phyloP scores from a whole-genome alignment of 2,797 vertebrate species.

The Rhinatrema bivittatum region DNA sequence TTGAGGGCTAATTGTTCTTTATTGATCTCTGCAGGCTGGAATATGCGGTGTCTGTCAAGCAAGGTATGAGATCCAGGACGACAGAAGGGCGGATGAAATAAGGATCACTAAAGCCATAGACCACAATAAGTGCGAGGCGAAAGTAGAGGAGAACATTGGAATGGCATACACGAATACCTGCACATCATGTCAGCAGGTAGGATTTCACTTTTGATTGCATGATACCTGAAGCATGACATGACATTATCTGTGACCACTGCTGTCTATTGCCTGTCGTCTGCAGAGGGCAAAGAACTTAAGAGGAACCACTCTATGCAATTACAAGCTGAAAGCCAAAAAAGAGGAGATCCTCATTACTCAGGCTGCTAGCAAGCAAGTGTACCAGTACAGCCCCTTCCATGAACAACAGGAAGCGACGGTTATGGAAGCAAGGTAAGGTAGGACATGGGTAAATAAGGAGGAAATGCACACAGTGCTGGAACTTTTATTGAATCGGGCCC shows the following conservation, averaged over 20 bases:
- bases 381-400: slow-evolving; percentile 64
- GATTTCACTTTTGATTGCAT: background rate
- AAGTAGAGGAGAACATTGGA: slow-evolving; percentile 50
- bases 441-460: background rate
- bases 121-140: slow-evolving; percentile 61
- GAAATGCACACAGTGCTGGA: background rate
- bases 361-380: slow-evolving; percentile 53
- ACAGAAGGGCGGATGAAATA: slow-evolving; percentile 35
- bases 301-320: slow-evolving; percentile 54
- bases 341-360: slow-evolving; percentile 58
- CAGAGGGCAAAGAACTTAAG: slow-evolving; percentile 61
- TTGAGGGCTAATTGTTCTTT: background rate
- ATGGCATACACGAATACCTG: slow-evolving; percentile 53
- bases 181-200: slow-evolving; percentile 54
- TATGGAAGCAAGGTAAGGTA: slow-evolving; percentile 35
- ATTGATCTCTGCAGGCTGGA: slow-evolving; percentile 43
- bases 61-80: slow-evolving; percentile 57
- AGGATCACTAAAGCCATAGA: slow-evolving; percentile 62
- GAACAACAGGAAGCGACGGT: slow-evolving; percentile 58
- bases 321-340: slow-evolving; percentile 57
- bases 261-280: background rate
- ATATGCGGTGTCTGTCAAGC: slow-evolving; percentile 71
- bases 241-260: background rate
- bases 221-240: background rate
- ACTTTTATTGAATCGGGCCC: rapidly evolving